Evolutionary conservation across 2,113 vertebrate genomes (phyloP).

Genomic region (Muntiacus muntjak): DNA sequence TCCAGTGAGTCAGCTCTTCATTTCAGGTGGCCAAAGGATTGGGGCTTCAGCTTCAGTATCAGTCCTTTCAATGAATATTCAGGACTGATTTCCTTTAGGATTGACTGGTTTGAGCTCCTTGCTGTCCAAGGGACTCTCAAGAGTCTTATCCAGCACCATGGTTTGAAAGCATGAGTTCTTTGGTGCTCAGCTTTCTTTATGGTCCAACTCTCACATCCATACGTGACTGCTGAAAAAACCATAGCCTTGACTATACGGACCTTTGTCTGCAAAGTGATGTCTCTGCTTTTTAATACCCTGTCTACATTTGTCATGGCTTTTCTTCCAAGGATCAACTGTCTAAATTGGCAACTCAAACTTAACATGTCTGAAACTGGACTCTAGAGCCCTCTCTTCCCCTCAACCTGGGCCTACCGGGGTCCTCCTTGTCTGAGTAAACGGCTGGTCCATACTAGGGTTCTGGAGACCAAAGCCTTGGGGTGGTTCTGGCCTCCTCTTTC

Average conservation of each 20-base stretch:
- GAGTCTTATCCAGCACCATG: not conserved
- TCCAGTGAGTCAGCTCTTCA: not conserved
- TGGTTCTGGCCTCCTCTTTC: not conserved
- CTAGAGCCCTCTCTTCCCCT: not conserved
- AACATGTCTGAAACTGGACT: not conserved
- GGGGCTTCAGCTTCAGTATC: not conserved
- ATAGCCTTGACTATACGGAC: not conserved
- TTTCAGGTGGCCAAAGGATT: not conserved
- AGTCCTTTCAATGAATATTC: not conserved
- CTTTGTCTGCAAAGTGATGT: not conserved
- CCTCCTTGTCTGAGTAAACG: not conserved
- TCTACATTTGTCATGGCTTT: not conserved
- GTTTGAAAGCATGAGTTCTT: not conserved
- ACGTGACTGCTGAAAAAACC: not conserved
- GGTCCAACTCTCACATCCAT: not conserved
- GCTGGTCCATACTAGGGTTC: not conserved
- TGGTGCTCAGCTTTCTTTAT: not conserved
- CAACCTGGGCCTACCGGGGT: not conserved
- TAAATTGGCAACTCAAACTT: not conserved
- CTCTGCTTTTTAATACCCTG: not conserved
- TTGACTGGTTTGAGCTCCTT: not conserved
- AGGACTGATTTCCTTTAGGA: not conserved
- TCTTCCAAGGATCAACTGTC: not conserved
- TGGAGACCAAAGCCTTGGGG: not conserved
- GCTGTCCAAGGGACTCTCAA: not conserved